Conservation (phyloP, 30 jellyfish, hydroid and myxozoan species). For the Turritopsis rubra region DNA sequence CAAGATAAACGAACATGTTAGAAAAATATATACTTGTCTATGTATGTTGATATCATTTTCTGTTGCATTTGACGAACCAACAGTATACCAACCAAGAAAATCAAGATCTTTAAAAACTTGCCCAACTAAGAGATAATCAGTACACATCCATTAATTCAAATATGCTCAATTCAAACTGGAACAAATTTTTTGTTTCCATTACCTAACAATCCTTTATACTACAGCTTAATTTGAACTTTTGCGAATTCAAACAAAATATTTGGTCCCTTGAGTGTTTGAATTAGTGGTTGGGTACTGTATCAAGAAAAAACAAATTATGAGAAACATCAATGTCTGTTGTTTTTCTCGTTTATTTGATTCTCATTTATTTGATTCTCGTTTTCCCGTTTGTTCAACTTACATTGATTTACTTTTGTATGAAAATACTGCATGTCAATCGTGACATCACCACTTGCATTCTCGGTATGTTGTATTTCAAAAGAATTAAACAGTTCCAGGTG, state of each 20-base stretch:
- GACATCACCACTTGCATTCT: conserved; percentile 31
- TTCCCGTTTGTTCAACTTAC: too few species aligned
- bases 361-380: too few species aligned
- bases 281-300: too few species aligned
- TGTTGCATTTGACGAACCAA: conserved; percentile 61
- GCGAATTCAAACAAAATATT: too few species aligned
- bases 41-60: conserved; percentile 70
- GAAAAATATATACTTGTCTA: conserved; percentile 49
- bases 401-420: conserved; percentile 80
- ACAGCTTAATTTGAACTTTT: background rate
- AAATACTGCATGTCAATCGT: conserved; percentile 75
- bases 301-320: too few species aligned
- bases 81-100: conserved; percentile 98
- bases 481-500: conserved; percentile 72
- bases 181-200: background rate
- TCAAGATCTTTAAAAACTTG: conserved; percentile 91
- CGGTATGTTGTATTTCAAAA: conserved; percentile 78
- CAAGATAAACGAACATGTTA: background rate
- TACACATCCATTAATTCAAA: background rate
- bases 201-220: background rate
- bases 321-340: too few species aligned
- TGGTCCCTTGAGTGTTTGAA: too few species aligned
- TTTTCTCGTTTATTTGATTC: too few species aligned
- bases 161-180: too few species aligned
- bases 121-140: conserved; percentile 41